Conservation (phyloP, 2,113 vertebrate species). For the Alouatta palliata region DNA sequence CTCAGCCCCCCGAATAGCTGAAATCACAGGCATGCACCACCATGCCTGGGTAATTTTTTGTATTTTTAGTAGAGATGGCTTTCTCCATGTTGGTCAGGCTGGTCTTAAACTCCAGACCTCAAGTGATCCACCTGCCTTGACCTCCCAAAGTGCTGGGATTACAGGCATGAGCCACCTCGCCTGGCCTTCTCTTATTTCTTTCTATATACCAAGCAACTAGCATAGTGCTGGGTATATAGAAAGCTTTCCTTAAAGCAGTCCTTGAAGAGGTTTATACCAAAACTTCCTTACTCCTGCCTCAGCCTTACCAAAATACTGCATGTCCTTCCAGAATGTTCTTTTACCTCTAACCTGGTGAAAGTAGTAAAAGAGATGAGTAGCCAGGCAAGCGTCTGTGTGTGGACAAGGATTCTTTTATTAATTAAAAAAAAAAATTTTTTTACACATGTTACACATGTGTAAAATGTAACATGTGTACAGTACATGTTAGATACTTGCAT, state of each 20-base stretch:
- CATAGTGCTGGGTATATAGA: not conserved
- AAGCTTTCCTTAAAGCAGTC: not conserved
- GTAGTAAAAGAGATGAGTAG: not conserved
- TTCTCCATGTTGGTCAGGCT: too few species aligned
- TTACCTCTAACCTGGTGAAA: not conserved
- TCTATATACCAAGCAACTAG: not conserved
- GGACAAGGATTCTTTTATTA: not conserved
- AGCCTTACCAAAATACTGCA: not conserved
- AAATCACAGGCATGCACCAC: too few species aligned
- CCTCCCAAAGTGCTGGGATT: too few species aligned
- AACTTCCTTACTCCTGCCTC: not conserved
- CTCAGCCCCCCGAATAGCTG: too few species aligned
- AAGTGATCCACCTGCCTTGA: too few species aligned
- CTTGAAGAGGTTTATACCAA: not conserved
- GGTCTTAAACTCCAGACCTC: too few species aligned
- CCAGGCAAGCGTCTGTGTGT: not conserved
- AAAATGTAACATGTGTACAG: too few species aligned
- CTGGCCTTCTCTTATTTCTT: not conserved
- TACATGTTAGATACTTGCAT: not conserved
- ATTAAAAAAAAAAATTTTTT: too few species aligned
- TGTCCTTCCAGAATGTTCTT: not conserved
- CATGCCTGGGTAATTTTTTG: too few species aligned
- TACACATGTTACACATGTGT: too few species aligned
- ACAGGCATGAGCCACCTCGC: too few species aligned
- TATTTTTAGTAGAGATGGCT: too few species aligned